Evolutionary conservation across 2,888 invertebrate species (phyloP), one percentile per base, ranked within the genome.

Genomic region (Euplexia lucipara): DNA sequence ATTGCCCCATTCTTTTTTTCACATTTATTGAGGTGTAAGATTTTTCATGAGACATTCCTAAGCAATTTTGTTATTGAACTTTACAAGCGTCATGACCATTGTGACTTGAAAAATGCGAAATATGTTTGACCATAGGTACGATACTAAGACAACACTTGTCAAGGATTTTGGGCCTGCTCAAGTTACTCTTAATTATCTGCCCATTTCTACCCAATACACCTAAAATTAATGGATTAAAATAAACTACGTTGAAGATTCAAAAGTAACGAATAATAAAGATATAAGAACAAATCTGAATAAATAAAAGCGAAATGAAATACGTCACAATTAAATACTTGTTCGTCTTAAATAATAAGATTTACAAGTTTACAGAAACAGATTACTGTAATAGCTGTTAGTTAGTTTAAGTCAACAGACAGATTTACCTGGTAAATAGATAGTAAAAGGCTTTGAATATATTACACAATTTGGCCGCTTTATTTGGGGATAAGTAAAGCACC

Each of bases 311-410:
- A 37, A 42, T 52, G 61, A 52, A 34, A 39, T 42, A 57, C 65
- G 52, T 67, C 44, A 39, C 26, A 20, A 3, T 12, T 39, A 39
- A 48, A 63, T 32, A 71, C 42, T 45, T 9, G 18, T 16, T 9
- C 2, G 35, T 54, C 66, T 49, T 66, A 66, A 44, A 49, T 45
- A 66, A 59, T 49, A 58, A 66, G 44, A 73, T 73, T 70, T 73
- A 54, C 18, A 47, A 63, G 51, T 63, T 59, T 39, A 68, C 49
- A 47, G 26, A 54, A 54, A 57, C 35, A 74, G 68, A 72, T 74
- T 54, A 74, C 35, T 34, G 42, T 53, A 47, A 75, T 75, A 41
- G 52, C 14, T 12, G 10, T 65, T n/a, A n/a, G n/a, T 32, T 9
- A 45, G 12, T 59, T 4, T 49, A 22, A 4, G 26, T 53, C 58